Conservation (phyloP, 2,888 invertebrate species). For the Dyspetes luteomarginatus region DNA sequence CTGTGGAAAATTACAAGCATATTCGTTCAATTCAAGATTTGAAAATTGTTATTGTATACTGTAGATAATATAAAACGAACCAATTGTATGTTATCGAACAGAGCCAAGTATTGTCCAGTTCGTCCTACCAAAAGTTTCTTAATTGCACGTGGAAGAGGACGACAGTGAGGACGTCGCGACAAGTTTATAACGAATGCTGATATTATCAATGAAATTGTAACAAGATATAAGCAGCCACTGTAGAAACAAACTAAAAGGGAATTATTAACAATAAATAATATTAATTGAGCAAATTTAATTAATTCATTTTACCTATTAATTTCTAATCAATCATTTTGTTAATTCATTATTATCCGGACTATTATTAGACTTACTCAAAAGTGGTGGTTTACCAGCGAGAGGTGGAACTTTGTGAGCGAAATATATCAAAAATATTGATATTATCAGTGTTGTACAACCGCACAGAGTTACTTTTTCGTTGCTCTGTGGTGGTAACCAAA, state of each 20-base stretch:
- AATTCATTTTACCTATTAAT: neutral
- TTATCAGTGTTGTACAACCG: conserved; percentile 86
- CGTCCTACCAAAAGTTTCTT: conserved; percentile 83
- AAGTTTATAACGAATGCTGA: conserved; percentile 85
- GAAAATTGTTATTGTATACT: conserved; percentile 2
- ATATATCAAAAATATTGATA: conserved; percentile 87
- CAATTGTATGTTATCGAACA: conserved; percentile 82
- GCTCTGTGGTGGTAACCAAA: conserved; percentile 88
- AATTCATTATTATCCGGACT: neutral
- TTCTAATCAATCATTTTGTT: neutral
- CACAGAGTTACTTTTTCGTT: conserved; percentile 88
- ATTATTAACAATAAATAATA: neutral
- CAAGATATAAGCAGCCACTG: conserved; percentile 84
- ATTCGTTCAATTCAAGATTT: neutral
- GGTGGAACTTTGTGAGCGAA: conserved; percentile 86
- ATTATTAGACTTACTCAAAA: conserved; percentile 84
- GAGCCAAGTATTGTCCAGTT: conserved; percentile 82
- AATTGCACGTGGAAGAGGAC: conserved; percentile 84
- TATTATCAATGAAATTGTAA: conserved; percentile 84
- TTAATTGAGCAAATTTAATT: neutral
- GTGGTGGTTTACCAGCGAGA: conserved; percentile 85
- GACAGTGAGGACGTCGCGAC: conserved; percentile 83
- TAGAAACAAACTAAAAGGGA: conserved; percentile 85
- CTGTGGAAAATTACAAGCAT: conserved; percentile 59
- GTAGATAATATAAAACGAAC: conserved; percentile 76